A percentile compares a stretch with the other conserved stretches of the same genome.
Evolutionary conservation across 1,140 invertebrate species (phyloP).

Genomic region (Drosophila bifasciata): DNA sequence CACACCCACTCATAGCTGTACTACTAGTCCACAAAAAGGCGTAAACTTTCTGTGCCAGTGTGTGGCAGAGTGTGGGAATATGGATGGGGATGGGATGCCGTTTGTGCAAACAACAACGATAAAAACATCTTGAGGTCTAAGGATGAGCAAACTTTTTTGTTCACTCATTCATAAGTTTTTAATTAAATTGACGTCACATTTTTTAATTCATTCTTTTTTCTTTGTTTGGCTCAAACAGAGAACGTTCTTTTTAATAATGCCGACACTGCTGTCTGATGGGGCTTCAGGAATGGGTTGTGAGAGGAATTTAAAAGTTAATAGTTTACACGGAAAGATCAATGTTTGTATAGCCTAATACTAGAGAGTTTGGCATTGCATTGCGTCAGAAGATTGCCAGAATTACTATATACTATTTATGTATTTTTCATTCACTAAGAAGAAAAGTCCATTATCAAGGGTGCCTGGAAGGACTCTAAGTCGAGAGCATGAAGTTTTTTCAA

Average conservation of each 20-base stretch:
- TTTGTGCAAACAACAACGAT: slow-evolving; percentile 78
- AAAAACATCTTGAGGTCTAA: slow-evolving; percentile 79
- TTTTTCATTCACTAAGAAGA: no score
- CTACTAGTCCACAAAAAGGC: slow-evolving; percentile 26
- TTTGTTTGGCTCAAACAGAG: slow-evolving; percentile 39
- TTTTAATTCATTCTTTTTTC: slow-evolving; percentile 32
- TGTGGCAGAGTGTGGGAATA: neutral
- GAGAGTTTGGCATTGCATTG: no score
- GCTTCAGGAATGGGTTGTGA: neutral
- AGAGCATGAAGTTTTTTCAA: no score
- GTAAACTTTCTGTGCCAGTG: slow-evolving; percentile 43
- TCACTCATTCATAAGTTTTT: slow-evolving; percentile 82
- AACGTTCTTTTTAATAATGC: slow-evolving; percentile 59
- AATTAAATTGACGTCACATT: slow-evolving; percentile 82
- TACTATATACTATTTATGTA: no score
- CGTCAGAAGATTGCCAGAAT: no score
- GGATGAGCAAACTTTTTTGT: slow-evolving; percentile 80
- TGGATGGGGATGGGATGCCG: slow-evolving; percentile 45
- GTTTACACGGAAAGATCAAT: neutral
- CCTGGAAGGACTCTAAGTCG: no score
- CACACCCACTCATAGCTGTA: slow-evolving; percentile 20
- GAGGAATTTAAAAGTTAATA: slow-evolving; percentile 23
- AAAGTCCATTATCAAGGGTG: no score
- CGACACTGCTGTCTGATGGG: slow-evolving; percentile 21
- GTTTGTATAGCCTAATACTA: no score